phyloP scores from a whole-genome alignment of 2,888 invertebrate species.

The Cepaea hortensis region DNA sequence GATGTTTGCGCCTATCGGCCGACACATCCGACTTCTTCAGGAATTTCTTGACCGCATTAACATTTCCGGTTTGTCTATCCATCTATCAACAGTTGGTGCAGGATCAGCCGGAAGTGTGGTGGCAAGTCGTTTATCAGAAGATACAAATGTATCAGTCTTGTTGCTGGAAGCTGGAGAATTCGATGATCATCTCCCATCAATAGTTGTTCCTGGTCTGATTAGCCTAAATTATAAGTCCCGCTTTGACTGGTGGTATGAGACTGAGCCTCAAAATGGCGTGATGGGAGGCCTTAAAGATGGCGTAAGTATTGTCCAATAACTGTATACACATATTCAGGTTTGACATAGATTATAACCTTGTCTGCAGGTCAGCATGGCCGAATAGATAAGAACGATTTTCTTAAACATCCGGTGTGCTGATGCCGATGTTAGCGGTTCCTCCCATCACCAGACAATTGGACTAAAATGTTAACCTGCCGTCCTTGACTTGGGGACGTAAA shows the following conservation, averaged over 20 bases:
- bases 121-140: slow-evolving; percentile 13
- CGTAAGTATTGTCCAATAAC: neutral
- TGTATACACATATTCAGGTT: neutral
- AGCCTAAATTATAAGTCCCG: slow-evolving; percentile 24
- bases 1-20: too few species aligned
- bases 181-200: slow-evolving; percentile 67
- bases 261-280: neutral
- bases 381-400: too few species aligned
- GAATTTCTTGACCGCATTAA: too few species aligned
- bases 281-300: neutral
- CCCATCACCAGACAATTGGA: too few species aligned
- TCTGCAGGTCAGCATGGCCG: too few species aligned
- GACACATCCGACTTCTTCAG: too few species aligned
- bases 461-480: too few species aligned
- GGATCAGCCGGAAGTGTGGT: slow-evolving; percentile 23
- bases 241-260: slow-evolving; percentile 35
- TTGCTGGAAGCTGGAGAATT: slow-evolving; percentile 77
- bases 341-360: too few species aligned
- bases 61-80: too few species aligned
- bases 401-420: too few species aligned
- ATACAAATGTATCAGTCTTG: slow-evolving; percentile 63
- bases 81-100: slow-evolving; percentile 21
- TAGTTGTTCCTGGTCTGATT: slow-evolving; percentile 45
- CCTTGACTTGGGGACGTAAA: too few species aligned
- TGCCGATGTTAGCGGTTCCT: too few species aligned